Conservation (phyloP, 2,113 vertebrate species). For the Labeo rohita region DNA sequence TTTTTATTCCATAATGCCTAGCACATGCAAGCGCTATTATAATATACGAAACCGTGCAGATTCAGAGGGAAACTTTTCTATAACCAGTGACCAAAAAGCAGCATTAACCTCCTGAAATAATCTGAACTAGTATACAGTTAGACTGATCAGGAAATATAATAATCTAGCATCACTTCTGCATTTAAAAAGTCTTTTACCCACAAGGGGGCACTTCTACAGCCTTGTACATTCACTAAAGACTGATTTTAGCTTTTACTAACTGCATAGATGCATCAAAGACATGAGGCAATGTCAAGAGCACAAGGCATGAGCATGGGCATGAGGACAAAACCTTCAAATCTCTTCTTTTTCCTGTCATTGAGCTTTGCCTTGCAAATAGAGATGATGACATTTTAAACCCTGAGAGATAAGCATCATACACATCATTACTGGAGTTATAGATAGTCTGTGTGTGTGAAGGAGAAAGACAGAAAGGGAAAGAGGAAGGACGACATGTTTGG, state of each 20-base stretch:
- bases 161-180: neutral
- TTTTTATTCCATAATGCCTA: neutral
- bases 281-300: neutral
- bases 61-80: neutral
- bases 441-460: neutral
- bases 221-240: neutral
- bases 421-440: neutral
- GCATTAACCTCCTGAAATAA: no score
- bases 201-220: conserved; percentile 56
- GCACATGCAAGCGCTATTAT: neutral
- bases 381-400: neutral
- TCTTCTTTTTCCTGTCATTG: neutral
- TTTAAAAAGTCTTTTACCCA: conserved; percentile 46
- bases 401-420: neutral
- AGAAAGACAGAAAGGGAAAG: neutral
- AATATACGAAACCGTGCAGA: neutral
- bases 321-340: neutral
- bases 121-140: neutral
- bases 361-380: conserved; percentile 2
- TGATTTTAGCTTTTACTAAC: neutral
- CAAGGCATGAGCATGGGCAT: neutral
- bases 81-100: neutral
- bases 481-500: conserved; percentile 13
- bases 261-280: neutral
- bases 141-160: neutral